Percentiles rank a stretch among this genome's conserved stretches.
Evolutionary conservation across 1,140 invertebrate genomes (phyloP).

Genomic region (Brachionus sp.): DNA sequence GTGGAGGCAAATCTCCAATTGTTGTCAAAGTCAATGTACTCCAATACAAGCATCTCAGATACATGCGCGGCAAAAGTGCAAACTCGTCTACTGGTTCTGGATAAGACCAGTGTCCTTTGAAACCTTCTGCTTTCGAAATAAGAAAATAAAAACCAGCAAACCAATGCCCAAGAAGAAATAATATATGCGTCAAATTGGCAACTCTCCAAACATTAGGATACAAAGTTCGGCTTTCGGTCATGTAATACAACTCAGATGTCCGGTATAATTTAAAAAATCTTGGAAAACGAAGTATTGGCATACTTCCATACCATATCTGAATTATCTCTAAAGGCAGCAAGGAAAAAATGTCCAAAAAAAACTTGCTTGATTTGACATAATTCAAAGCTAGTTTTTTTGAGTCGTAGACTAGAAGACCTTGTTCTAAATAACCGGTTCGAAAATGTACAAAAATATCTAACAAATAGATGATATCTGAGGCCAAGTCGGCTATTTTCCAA

Average conservation of each 20-base stretch:
- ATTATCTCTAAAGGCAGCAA: slow-evolving; percentile 83
- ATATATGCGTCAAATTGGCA: slow-evolving; percentile 85
- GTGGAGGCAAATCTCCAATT: slow-evolving; percentile 82
- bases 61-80: slow-evolving; percentile 80
- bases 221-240: slow-evolving; percentile 87
- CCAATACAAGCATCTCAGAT: slow-evolving; percentile 90
- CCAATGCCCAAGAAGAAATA: slow-evolving; percentile 90
- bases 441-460: slow-evolving; percentile 83
- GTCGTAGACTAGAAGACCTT: slow-evolving; percentile 88
- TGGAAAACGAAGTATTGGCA: slow-evolving; percentile 60
- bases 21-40: slow-evolving; percentile 92
- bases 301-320: slow-evolving; percentile 51
- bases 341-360: slow-evolving; percentile 77
- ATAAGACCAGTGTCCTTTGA: slow-evolving; percentile 77
- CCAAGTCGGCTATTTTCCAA: slow-evolving; percentile 76
- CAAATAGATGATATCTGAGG: slow-evolving; percentile 80
- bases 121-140: slow-evolving; percentile 82
- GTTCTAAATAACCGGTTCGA: slow-evolving; percentile 88
- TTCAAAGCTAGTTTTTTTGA: slow-evolving; percentile 80
- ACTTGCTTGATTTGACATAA: slow-evolving; percentile 77
- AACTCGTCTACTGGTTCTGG: slow-evolving; percentile 71
- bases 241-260: slow-evolving; percentile 86
- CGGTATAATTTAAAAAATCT: slow-evolving; percentile 73
- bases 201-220: slow-evolving; percentile 95
- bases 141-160: slow-evolving; percentile 95